Base-by-base conservation (phyloP, 2,888 invertebrate genomes). In the Sceliomorpha sp. region DNA sequence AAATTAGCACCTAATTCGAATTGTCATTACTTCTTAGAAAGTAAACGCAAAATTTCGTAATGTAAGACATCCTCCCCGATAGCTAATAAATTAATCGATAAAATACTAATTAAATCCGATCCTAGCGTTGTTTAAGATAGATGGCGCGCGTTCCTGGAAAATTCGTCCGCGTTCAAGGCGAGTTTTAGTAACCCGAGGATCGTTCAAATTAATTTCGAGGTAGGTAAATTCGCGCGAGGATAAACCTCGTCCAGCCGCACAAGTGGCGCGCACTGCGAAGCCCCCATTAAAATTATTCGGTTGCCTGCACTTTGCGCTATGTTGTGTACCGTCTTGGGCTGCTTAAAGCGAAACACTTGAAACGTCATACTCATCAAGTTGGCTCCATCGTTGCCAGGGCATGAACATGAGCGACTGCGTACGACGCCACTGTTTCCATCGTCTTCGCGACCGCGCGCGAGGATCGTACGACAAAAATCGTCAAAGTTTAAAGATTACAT, bases 281-380 rank as follows among this genome's bases (percentile, higher is more conserved):
- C 47, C 47, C 42, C 59, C 47, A 60, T 67, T 67, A 67, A 60
- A 67, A 67, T 67, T 59, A 67, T 60, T 60, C 44, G 59, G 32
- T 55, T 48, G 55, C 50, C 32, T 55, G 55, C 48, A 36, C 53
- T 5, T 26, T 20, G 24, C 44, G 26, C 34, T 60, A 36, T 47
- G 20, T 31, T 47, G 58, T 45, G 58, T 45, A 14, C 47, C 31
- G 51, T 58, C 50, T 64, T 56, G 48, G 48, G 10, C 12, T 37
- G 50, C 48, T 64, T 64, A 64, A 56, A 58, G 58, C 51, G 58
- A 66, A 66, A 58, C 51, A 44, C 48, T 42, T 27, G 29, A 17
- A 56, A 51, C 34, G 44, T 13, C 10, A 20, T 15, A 56, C 24
- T 24, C 27, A 31, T 64, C 44, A 39, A 50, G 44, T 14, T 34